Base-by-base conservation (phyloP, 2,888 invertebrate genomes). In the Patella pellucida region DNA sequence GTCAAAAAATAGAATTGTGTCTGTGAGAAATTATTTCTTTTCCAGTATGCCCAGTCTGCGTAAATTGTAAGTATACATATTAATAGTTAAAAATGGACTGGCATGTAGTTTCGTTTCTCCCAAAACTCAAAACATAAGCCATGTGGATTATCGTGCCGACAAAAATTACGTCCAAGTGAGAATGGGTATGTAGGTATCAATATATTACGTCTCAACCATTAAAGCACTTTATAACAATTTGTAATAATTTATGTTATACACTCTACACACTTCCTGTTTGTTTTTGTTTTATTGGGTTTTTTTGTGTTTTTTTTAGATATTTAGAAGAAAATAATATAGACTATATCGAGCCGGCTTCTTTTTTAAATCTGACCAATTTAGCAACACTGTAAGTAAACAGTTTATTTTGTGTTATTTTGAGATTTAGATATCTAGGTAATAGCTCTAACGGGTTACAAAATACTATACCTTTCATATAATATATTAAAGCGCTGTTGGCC, bases 341-440 rank as follows among this genome's bases (percentile, higher is more conserved):
- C 23, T 52, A 68, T 27, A 70, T 77, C 23, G 77, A 74, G 69
- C 54, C 77, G 16, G 74, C 70, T n/a, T 71, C 74, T 19, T 72
- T 77, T 54, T 50, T 27, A 9, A 9, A 31, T 14, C 23, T 69
- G 68, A 70, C 56, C 16, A 56, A 52, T 27, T 62, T 76, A 14
- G 19, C n/a, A 23, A 50, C 19, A 19, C 50, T 76, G 67, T 73
- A 73, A 69, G 56, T 76, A 15, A 68, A 11, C 14, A 56, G 69
- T 12, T 69, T 41, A 15, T 14, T 15, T 52, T 52, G 52, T 12
- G 41, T 54, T 41, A 16, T 41, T 41, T 41, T 41, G 7, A 41
- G 41, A 41, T 41, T 9, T 41, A 41, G 41, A 41, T 9, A 41
- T 41, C 41, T 41, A 9, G 41, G 41, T 41, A 41, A 41, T 41